These are phyloP conservation scores for Clarias macrocephalus DNA, from an alignment of 2,113 vertebrate genomes.

Conservation along the genomic window DNA sequence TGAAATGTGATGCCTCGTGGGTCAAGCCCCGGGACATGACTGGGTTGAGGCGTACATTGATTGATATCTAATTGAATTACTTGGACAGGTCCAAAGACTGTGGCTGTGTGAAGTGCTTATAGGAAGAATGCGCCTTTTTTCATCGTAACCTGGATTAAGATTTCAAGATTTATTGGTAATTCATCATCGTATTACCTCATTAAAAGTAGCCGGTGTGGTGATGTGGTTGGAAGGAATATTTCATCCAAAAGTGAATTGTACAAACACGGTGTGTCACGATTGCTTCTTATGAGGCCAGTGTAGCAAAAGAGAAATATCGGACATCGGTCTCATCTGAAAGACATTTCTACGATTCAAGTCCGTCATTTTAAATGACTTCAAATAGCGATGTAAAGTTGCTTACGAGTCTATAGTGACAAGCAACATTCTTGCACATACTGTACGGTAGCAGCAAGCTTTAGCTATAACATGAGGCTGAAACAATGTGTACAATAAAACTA, in stretches of 20 bases:
- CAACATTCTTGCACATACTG: too few species aligned
- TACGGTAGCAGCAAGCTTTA: too few species aligned
- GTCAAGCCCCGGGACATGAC: neutral
- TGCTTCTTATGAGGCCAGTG: neutral
- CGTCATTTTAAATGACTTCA: neutral
- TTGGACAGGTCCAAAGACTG: neutral
- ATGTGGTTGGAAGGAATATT: neutral
- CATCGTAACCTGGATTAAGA: neutral
- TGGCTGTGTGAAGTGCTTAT: neutral
- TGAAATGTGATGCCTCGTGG: neutral
- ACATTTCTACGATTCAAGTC: neutral
- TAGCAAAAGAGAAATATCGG: neutral
- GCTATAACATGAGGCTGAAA: too few species aligned
- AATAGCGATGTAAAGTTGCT: neutral
- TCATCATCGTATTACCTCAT: neutral
- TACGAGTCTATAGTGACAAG: neutral
- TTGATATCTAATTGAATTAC: slow-evolving; percentile 1
- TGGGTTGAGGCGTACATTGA: neutral
- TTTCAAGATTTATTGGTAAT: neutral
- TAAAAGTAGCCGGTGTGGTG: neutral
- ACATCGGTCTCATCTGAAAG: neutral
- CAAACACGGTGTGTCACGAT: neutral
- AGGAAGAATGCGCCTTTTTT: neutral
- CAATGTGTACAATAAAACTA: too few species aligned
- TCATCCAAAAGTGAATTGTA: neutral